Evolutionary conservation across 1,140 invertebrate genomes (phyloP), one percentile per base, ranked within the genome.

Genomic region (Calliphora vicina): DNA sequence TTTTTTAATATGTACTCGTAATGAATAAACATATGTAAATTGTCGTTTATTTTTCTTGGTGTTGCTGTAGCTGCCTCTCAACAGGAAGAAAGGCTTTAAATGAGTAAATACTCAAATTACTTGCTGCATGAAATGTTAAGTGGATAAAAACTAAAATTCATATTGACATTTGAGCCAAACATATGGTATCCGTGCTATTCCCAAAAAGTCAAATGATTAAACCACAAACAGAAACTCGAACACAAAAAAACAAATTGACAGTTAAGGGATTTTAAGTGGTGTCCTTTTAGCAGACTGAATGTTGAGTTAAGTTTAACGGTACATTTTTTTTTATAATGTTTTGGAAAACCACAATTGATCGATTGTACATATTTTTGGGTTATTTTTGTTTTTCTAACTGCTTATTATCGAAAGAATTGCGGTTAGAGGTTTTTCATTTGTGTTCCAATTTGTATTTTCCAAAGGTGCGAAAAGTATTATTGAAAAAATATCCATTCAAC

Each of bases 401-500:
- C 61, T 12, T 67, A 67, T 23, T 23, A 67, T 25, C 23, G 25
- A 67, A 20, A 20, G 9, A 67, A 67, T 23, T 67, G 20, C 12
- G 23, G 1, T 20, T 35, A 23, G 6, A 20, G 57, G 57, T 23
- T 23, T 67, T 67, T 23, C 9, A 6, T 4, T 57, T 57, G 6
- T 35, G 35, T 8, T 35, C 35, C 35, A 35, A 35, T 35, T 35
- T 35, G 0, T n/a, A 57, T 67, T 67, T 67, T 23, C n/a, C 1
- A 67, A 67, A 67, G 61, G 61, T 67, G 61, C n/a, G 61, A 67
- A 67, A 67, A 67, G 61, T 67, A 67, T 67, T 67, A 67, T 23
- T 20, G 20, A 67, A 67, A 67, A 67, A 20, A 23, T 9, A 67
- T 2, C 12, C 20, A 23, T 67, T 67, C 9, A 67, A 23, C n/a